Conservation (phyloP, 2,888 invertebrate genomes). For the Uloborus plumipes region DNA sequence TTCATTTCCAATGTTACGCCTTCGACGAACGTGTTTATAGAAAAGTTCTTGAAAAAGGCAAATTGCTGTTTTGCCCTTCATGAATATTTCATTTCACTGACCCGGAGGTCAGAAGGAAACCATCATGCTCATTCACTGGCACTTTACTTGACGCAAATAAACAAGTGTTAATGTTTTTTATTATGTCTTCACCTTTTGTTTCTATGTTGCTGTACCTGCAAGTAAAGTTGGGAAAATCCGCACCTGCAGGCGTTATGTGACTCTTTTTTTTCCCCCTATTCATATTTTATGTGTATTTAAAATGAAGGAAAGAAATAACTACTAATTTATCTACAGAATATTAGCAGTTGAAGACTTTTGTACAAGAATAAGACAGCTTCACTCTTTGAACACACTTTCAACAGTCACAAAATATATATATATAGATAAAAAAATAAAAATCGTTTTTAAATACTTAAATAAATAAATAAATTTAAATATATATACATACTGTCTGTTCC, state of each 20-base stretch:
- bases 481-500: too few species aligned
- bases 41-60: slow-evolving; percentile 9
- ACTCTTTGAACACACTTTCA: too few species aligned
- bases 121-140: slow-evolving; percentile 9
- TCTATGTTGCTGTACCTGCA: background rate
- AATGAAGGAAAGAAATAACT: too few species aligned
- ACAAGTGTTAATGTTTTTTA: slow-evolving; percentile 7
- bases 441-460: too few species aligned
- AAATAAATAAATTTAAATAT: too few species aligned
- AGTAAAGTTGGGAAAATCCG: background rate
- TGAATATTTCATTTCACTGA: slow-evolving; percentile 47
- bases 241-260: slow-evolving; percentile 4
- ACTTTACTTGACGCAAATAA: background rate
- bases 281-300: too few species aligned
- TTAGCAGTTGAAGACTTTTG: too few species aligned
- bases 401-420: too few species aligned
- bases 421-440: too few species aligned
- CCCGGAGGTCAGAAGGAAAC: slow-evolving; percentile 28
- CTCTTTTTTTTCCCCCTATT: slow-evolving; percentile 8
- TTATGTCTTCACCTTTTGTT: background rate
- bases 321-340: too few species aligned
- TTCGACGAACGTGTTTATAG: background rate
- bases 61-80: slow-evolving; percentile 27
- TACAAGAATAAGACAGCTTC: too few species aligned
- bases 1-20: too few species aligned